Evolutionary conservation across 2,113 vertebrate genomes (phyloP).

Genomic region (Myotis davidii): DNA sequence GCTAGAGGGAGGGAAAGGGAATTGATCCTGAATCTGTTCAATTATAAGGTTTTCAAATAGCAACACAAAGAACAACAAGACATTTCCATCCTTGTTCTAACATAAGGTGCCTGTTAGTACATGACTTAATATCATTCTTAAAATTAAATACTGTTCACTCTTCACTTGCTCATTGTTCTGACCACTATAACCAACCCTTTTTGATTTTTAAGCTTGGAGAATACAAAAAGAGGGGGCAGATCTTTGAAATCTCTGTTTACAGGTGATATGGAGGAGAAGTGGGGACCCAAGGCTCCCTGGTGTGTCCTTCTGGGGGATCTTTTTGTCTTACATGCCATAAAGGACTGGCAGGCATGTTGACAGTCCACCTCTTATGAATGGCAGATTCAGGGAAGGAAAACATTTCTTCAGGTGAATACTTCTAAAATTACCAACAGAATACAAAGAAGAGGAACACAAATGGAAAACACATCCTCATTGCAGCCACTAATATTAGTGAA

Average conservation of each 20-base stretch:
- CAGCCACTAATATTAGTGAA: not conserved
- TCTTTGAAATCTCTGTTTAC: not conserved
- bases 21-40: slow-evolving; percentile 43
- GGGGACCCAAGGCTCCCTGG: not conserved
- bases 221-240: not conserved
- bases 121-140: slow-evolving; percentile 55
- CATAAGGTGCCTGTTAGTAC: slow-evolving; percentile 37
- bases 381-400: not conserved
- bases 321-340: not conserved
- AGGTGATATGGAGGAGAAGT: not conserved
- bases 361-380: not conserved
- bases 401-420: not conserved
- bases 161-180: slow-evolving; percentile 42
- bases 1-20: slow-evolving; percentile 43
- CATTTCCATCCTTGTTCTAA: slow-evolving; percentile 67
- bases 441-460: slow-evolving; percentile 2
- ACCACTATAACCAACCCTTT: slow-evolving; percentile 16
- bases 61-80: slow-evolving; percentile 57
- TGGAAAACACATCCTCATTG: not conserved
- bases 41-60: slow-evolving; percentile 55
- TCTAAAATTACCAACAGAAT: not conserved
- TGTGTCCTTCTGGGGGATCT: not conserved
- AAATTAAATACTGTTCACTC: slow-evolving; percentile 60
- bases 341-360: not conserved
- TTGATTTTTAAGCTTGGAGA: slow-evolving; percentile 28